phyloP scores from a whole-genome alignment of 2,888 invertebrate species.

The Latrodectus elegans region DNA sequence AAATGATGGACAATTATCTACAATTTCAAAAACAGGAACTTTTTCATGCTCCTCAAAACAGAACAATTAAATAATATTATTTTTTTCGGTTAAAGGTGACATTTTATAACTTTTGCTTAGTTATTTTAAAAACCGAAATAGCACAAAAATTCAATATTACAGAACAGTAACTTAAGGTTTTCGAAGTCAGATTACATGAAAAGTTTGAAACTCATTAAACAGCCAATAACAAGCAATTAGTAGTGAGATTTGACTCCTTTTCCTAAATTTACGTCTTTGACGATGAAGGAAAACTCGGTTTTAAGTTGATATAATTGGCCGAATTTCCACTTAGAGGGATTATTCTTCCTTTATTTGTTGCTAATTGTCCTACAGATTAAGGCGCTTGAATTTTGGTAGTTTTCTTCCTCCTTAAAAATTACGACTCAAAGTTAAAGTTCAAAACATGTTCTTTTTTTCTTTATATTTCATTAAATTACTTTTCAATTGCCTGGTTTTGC shows the following conservation, averaged over 20 bases:
- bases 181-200: constrained; percentile 10
- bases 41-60: background rate
- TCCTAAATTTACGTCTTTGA: constrained; percentile 25
- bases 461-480: too few relatives aligned
- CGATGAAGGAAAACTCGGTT: constrained; percentile 1
- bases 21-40: background rate
- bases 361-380: constrained; percentile 28
- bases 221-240: constrained; percentile 57
- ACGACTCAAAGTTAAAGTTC: too few relatives aligned
- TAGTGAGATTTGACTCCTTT: constrained; percentile 26
- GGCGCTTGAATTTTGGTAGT: background rate
- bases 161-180: background rate
- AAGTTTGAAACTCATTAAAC: constrained; percentile 37
- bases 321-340: background rate
- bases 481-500: too few relatives aligned
- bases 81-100: background rate
- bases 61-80: background rate
- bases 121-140: background rate
- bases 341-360: constrained; percentile 27
- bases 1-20: too few relatives aligned
- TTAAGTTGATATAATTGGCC: constrained; percentile 40
- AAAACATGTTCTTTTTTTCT: too few relatives aligned
- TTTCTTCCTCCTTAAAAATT: too few relatives aligned
- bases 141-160: constrained; percentile 23
- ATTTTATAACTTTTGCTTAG: background rate